phyloP scores from a whole-genome alignment of 2,113 vertebrate species.

The Stercorarius parasiticus region DNA sequence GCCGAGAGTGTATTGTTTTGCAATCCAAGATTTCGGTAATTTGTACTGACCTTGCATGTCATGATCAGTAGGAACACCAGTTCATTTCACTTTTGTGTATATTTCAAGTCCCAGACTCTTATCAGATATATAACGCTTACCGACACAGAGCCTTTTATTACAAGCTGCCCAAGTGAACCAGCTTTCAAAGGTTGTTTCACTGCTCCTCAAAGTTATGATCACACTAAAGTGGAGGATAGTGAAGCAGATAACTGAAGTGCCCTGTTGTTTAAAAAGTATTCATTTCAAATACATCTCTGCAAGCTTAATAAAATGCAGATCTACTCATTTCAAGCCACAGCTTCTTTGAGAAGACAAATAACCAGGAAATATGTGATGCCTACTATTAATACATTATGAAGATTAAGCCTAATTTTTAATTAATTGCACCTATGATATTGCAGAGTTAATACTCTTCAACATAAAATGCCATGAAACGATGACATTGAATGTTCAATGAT shows the following conservation, averaged over 20 bases:
- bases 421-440: neutral
- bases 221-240: neutral
- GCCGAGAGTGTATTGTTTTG: neutral
- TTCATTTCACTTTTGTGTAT: neutral
- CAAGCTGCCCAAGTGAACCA: neutral
- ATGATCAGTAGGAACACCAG: neutral
- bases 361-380: neutral
- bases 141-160: conserved; percentile 10
- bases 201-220: neutral
- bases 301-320: neutral
- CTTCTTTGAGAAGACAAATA: neutral
- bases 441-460: neutral
- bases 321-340: neutral
- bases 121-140: neutral
- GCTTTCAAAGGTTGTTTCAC: conserved; percentile 27
- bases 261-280: neutral
- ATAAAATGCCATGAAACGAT: neutral
- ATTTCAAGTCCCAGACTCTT: neutral
- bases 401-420: neutral
- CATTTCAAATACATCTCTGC: neutral
- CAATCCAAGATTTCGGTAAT: neutral
- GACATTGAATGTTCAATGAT: neutral
- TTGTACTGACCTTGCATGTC: neutral
- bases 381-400: neutral
- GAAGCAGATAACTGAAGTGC: neutral